Base-by-base conservation (phyloP, 2,113 vertebrate genomes). In the Erythrocercus mccallii region DNA sequence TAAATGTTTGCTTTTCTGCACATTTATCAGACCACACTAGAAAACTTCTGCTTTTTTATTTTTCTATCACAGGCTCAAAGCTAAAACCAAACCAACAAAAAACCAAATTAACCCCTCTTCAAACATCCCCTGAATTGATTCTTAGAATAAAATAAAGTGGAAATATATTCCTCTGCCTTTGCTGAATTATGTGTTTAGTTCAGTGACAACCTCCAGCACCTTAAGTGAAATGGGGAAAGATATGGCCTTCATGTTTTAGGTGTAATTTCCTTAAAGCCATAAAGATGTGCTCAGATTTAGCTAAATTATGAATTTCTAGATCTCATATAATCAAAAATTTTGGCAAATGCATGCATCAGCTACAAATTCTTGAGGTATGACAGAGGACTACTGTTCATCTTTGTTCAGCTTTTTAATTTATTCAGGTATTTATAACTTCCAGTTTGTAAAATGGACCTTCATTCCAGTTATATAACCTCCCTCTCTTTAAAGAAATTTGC, bases 221-320 rank as follows among this genome's bases (percentile, higher is more conserved):
- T 18, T 4, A 11, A 11, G 15, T 66, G 37, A 83, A 71, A 53
- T 18, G 9, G 17, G 6, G 31, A 69, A 33, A 33, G 9, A 20
- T 4, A 24, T 6, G 3, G 25, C 5, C 5, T 11, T 45, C 1
- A 0, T 24, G 4, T 53, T 31, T 66, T 25, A 45, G 12, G 6
- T 45, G 35, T 22, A 21, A 4, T 65, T 69, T 58, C 6, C 15
- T 53, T 53, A 35, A 20, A 44, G 21, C 14, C 12, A 10, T 21
- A 24, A 23, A 74, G 42, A 69, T 45, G 30, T 7, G 7, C 42
- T 72, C 24, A 10, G 10, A 35, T 71, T 83, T 57, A 11, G 12
- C 25, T 28, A 42, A 66, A 64, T 17, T 20, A 56, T 16, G 4
- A 47, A 25, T 57, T 74, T 74, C 23, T n/a, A 40, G 35, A 61